Conservation (phyloP, 2,888 invertebrate genomes). For the Stenolophus ochropezus region DNA sequence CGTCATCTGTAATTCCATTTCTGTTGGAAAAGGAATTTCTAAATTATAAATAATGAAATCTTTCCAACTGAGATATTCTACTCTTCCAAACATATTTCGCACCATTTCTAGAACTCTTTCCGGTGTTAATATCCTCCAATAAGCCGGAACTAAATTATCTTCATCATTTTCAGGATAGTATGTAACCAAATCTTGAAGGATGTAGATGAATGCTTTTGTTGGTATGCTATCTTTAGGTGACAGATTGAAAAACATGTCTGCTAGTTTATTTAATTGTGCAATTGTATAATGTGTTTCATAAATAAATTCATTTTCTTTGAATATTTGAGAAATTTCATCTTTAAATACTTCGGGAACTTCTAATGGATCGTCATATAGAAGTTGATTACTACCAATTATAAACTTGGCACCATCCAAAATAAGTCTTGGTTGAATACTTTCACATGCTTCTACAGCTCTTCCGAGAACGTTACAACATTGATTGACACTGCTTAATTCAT, state of each 20-base stretch:
- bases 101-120: constrained; percentile 68
- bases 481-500: constrained; percentile 71
- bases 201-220: constrained; percentile 70
- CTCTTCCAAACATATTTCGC: constrained; percentile 75
- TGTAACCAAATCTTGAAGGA: constrained; percentile 72
- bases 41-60: constrained; percentile 80
- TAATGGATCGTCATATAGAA: constrained; percentile 64
- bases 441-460: constrained; percentile 72
- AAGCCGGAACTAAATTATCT: constrained; percentile 66
- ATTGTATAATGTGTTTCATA: constrained; percentile 67
- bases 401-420: constrained; percentile 71
- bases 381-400: constrained; percentile 68
- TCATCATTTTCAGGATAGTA: constrained; percentile 68
- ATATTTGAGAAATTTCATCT: constrained; percentile 1
- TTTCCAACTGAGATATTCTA: constrained; percentile 79
- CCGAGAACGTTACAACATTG: constrained; percentile 68
- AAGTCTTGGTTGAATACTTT: constrained; percentile 71
- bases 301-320: background rate
- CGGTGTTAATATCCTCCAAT: constrained; percentile 70
- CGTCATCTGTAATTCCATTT: constrained; percentile 75
- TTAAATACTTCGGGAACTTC: background rate
- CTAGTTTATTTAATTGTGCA: constrained; percentile 67
- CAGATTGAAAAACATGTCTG: constrained; percentile 69
- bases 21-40: constrained; percentile 75
- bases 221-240: constrained; percentile 71